Base-by-base conservation (phyloP, 2,888 invertebrate genomes). In the Hypercompe scribonia region DNA sequence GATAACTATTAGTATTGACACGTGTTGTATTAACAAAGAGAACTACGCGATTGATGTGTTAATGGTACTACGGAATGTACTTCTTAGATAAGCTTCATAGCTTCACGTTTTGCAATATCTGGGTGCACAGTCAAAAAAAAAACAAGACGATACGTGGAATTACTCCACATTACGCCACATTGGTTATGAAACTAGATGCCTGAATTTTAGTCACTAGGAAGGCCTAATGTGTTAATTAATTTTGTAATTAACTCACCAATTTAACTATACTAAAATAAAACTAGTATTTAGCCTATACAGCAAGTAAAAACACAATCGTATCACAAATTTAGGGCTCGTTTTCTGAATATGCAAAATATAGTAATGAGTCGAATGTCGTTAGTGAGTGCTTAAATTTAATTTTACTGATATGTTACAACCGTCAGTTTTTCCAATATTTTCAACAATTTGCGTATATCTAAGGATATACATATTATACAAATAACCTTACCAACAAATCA, bases 1-100 rank as follows among this genome's bases (percentile, higher is more conserved):
- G 89, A 87, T 91, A 90, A 87, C 88, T 92, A 92, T 93, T 90
- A 87, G 88, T 93, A 92, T 93, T 90, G 93, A 91, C 91, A 92
- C 89, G 85, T 86, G 88, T 84, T 71, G 78, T 76, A 73, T 18
- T 67, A 61, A 83, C 78, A 83, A 80, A 75, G 78, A 72, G 73
- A 73, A 73, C 74, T 77, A 75, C 58, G 18, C 63, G 69, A 81
- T 71, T 71, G 67, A 73, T 65, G 66, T 72, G 72, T 54, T 70
- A 70, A 18, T 24, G 66, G 65, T 76, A 67, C 3, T 42, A 42
- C 34, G 28, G 68, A 63, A 66, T 75, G 69, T 68, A 58, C 65
- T 68, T 28, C 39, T 50, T 63, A 63, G 74, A 74, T 76, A 76
- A 70, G 72, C 70, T 63, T 67, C 68, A 65, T 64, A 66, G 64